These are phyloP conservation scores for Neuroterus valhalla DNA, from an alignment of 1,140 invertebrate genomes.

Conservation along the genomic window DNA sequence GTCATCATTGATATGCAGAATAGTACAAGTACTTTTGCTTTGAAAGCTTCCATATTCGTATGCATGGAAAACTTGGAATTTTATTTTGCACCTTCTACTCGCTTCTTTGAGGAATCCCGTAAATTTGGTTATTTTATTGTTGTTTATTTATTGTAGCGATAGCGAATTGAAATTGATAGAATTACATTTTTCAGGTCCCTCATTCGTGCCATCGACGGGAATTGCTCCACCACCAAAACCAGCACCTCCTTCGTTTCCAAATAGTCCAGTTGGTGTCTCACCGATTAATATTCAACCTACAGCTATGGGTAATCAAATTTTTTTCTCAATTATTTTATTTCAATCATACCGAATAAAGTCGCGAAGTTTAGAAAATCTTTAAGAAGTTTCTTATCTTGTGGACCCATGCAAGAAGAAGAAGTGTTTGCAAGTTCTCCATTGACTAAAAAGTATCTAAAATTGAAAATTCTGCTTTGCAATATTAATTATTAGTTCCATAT, in stretches of 20 bases:
- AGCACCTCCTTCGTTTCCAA: constrained; percentile 71
- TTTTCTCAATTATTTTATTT: not conserved
- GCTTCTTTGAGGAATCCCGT: not conserved
- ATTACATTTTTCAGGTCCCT: constrained; percentile 57
- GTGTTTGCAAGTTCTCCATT: too few species aligned
- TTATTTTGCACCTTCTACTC: not conserved
- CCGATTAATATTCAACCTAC: constrained; percentile 55
- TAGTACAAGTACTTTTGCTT: not conserved
- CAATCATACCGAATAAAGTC: not conserved
- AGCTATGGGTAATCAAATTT: constrained; percentile 59
- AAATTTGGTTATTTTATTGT: not conserved
- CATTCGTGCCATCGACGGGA: constrained; percentile 62
- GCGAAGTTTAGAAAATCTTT: not conserved
- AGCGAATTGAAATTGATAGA: not conserved
- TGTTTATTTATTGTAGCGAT: not conserved
- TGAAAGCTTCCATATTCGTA: constrained; percentile 25
- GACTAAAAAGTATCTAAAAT: too few species aligned
- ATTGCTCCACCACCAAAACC: constrained; percentile 69
- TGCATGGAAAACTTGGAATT: not conserved
- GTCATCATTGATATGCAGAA: too few species aligned
- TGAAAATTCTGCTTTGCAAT: too few species aligned
- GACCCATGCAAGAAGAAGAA: too few species aligned
- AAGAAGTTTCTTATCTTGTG: too few species aligned
- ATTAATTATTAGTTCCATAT: too few species aligned
- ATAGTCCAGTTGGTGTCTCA: constrained; percentile 64